Base-by-base conservation (phyloP, 1,140 invertebrate genomes). In the Drosophila santomea region DNA sequence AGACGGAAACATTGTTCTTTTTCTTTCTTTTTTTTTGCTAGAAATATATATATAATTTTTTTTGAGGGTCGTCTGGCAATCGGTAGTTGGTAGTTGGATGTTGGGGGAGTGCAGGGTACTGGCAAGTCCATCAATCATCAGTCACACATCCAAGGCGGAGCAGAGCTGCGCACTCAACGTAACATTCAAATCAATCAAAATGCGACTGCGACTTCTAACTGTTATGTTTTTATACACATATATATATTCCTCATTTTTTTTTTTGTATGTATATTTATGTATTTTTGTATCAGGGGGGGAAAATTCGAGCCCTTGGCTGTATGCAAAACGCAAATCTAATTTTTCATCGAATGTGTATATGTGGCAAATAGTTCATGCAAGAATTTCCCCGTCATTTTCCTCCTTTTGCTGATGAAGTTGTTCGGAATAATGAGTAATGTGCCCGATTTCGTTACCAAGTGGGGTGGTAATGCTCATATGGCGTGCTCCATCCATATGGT, bases 131-230 rank as follows among this genome's bases (percentile, higher is more conserved):
- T 90, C 85, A 90, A 90, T 90, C 85, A 90, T 90, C 85, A 90
- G 85, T 90, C 85, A 90, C 80, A 90, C 69, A 83, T 48, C 48
- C 66, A 68, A 56, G 38, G 14, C 55, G 35, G 25, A 62, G 57
- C 51, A 12, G 54, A 76, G 83, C 62, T 73, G 80, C 66, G 74
- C 80, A 86, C 81, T 81, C 85, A 90, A 86, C 85, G 85, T 90
- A 90, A 90, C 78, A 90, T 90, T 90, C 85, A 90, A 90, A 90
- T 90, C 85, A 90, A 90, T 90, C 85, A 90, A 90, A 90, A 81
- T 79, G 71, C 74, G 57, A 60, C 72, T 78, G 64, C 62, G 82
- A 84, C 59, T 77, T 78, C 67, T 86, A 85, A 74, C 78, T 74
- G 78, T 64, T 74, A 64, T 58, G 67, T 66, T 63, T 43, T 12